Evolutionary conservation across 1,140 invertebrate species (phyloP).

Genomic region (Sipha flava): DNA sequence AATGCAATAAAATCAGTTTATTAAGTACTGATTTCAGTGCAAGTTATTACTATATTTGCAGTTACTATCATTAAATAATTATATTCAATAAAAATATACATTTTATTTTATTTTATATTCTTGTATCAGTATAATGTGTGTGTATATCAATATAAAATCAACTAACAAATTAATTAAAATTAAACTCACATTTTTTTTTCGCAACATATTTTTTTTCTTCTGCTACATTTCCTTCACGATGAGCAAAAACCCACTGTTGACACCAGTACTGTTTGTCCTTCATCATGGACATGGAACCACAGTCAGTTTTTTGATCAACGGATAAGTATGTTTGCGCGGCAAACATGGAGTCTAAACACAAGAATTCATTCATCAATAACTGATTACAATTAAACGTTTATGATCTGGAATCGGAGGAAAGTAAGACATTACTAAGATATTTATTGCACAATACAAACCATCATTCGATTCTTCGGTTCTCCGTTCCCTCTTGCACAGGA

Average conservation of each 20-base stretch:
- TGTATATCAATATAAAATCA: too few relatives aligned
- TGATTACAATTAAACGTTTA: neutral
- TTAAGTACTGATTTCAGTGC: too few relatives aligned
- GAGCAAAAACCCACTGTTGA: constrained; percentile 20
- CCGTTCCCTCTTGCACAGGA: neutral
- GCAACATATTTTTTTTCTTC: constrained; percentile 30
- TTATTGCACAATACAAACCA: neutral
- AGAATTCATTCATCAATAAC: neutral
- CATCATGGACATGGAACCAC: constrained; percentile 3
- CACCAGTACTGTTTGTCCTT: constrained; percentile 25
- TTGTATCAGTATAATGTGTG: too few relatives aligned
- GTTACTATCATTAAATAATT: too few relatives aligned
- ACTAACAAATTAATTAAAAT: too few relatives aligned
- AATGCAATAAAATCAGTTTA: too few relatives aligned
- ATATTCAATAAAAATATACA: too few relatives aligned
- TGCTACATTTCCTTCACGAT: constrained; percentile 12
- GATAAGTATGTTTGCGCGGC: constrained; percentile 3
- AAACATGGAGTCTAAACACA: constrained; percentile 6
- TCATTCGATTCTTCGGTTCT: neutral
- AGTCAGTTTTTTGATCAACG: constrained; percentile 10
- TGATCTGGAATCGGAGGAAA: neutral
- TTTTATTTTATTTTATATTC: too few relatives aligned
- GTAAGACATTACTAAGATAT: neutral
- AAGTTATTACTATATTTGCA: too few relatives aligned
- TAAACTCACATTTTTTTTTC: constrained; percentile 9